These are phyloP conservation scores for Drosophila prolongata DNA, from an alignment of 2,888 invertebrate genomes.

Conservation along the genomic window DNA sequence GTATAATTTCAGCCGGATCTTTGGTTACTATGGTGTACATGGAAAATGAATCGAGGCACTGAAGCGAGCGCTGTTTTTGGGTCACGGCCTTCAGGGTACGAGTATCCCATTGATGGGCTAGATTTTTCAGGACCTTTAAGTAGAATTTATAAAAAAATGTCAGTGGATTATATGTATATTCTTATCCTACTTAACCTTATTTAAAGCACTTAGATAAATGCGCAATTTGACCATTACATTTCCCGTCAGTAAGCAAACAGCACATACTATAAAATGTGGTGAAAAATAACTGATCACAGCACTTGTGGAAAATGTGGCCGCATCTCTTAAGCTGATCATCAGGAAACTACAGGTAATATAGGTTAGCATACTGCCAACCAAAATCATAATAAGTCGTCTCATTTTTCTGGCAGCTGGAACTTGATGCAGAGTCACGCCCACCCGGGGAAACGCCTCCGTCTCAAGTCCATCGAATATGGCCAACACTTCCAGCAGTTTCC, in stretches of 20 bases:
- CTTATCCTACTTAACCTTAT: slow-evolving; percentile 63
- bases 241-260: slow-evolving; percentile 63
- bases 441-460: slow-evolving; percentile 48
- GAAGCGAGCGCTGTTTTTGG: slow-evolving; percentile 79
- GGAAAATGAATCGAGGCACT: slow-evolving; percentile 83
- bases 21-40: slow-evolving; percentile 83
- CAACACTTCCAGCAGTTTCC: slow-evolving; percentile 53
- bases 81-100: slow-evolving; percentile 64
- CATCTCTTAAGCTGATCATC: slow-evolving; percentile 46
- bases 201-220: slow-evolving; percentile 67
- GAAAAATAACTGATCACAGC: slow-evolving; percentile 71
- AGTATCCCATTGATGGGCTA: slow-evolving; percentile 81
- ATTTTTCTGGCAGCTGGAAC: slow-evolving; percentile 46
- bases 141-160: neutral
- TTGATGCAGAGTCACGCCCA: slow-evolving; percentile 71
- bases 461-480: slow-evolving; percentile 59
- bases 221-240: slow-evolving; percentile 64
- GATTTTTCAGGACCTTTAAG: slow-evolving; percentile 81
- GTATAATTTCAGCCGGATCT: slow-evolving; percentile 82
- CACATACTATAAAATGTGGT: slow-evolving; percentile 73
- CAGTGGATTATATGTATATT: neutral
- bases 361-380: slow-evolving; percentile 35
- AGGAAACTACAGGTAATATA: slow-evolving; percentile 59
- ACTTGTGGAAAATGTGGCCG: slow-evolving; percentile 37
- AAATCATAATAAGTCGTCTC: slow-evolving; percentile 38